Percentiles rank a stretch among this genome's conserved stretches.
phyloP scores from a whole-genome alignment of 1,140 invertebrate species.

The Protaetia brevitarsis region DNA sequence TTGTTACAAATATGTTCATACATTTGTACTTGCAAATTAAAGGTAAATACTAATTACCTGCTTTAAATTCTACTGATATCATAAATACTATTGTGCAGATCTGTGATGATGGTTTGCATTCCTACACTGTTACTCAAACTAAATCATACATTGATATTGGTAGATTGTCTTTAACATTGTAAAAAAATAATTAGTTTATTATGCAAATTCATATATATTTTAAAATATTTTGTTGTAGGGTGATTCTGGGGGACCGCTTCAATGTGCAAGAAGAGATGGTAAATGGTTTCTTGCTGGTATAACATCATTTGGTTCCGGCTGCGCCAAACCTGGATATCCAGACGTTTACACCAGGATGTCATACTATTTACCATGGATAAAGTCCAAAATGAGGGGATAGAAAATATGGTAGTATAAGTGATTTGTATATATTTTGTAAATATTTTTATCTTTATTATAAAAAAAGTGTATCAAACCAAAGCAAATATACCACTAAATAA shows the following conservation, averaged over 20 bases:
- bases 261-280: slow-evolving; percentile 70
- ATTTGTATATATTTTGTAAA: slow-evolving; percentile 11
- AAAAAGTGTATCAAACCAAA: slow-evolving; percentile 21
- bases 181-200: too few relatives aligned
- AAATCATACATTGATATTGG: neutral
- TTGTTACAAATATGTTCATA: too few relatives aligned
- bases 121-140: neutral
- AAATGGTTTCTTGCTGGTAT: slow-evolving; percentile 84
- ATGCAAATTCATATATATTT: neutral
- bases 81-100: neutral
- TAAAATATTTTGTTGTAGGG: slow-evolving; percentile 57
- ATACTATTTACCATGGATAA: slow-evolving; percentile 84
- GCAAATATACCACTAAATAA: slow-evolving; percentile 19
- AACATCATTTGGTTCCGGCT: slow-evolving; percentile 87
- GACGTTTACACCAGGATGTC: slow-evolving; percentile 84
- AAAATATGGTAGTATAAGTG: neutral
- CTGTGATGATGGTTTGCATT: neutral
- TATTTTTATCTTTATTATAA: slow-evolving; percentile 2
- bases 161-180: too few relatives aligned
- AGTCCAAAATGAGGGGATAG: slow-evolving; percentile 38
- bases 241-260: slow-evolving; percentile 81
- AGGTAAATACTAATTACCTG: too few relatives aligned
- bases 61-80: neutral
- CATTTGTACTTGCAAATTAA: too few relatives aligned
- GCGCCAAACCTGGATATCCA: slow-evolving; percentile 77